phyloP scores from a whole-genome alignment of 2,113 vertebrate genomes.

The Cheilinus undulatus region DNA sequence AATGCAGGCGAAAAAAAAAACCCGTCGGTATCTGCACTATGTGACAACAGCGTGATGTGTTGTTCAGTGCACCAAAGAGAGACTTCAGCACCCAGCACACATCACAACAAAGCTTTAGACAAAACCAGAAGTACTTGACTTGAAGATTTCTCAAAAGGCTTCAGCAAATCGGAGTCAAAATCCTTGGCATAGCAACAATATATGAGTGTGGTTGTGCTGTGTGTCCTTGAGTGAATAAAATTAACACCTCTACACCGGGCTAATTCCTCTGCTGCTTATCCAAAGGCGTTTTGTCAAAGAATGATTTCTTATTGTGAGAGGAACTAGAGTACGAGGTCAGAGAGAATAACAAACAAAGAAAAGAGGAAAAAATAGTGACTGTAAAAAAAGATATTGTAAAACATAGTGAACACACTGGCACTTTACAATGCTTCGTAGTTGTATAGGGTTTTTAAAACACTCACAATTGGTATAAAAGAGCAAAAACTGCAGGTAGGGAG shows the following conservation, averaged over 20 bases:
- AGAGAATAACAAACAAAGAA: constrained; percentile 39
- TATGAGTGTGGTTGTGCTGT: neutral
- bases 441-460: too few species aligned
- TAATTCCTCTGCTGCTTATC: constrained; percentile 37
- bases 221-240: constrained; percentile 32
- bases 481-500: neutral
- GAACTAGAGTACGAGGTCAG: constrained; percentile 25
- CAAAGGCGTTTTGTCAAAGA: constrained; percentile 30
- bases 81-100: constrained; percentile 6
- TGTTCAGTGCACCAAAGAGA: constrained; percentile 14
- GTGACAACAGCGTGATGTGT: constrained; percentile 29
- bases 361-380: constrained; percentile 53
- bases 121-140: constrained; percentile 23
- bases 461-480: too few species aligned
- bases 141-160: constrained; percentile 24
- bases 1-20: constrained; percentile 24
- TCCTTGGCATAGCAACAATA: constrained; percentile 9
- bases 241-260: constrained; percentile 28
- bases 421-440: too few species aligned
- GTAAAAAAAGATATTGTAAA: neutral
- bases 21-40: constrained; percentile 39
- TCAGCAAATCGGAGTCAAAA: constrained; percentile 8
- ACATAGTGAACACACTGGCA: neutral
- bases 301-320: neutral
- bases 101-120: constrained; percentile 37